These are phyloP conservation scores for Alsophila aescularia DNA, from an alignment of 2,888 invertebrate species.

Conservation along the genomic window DNA sequence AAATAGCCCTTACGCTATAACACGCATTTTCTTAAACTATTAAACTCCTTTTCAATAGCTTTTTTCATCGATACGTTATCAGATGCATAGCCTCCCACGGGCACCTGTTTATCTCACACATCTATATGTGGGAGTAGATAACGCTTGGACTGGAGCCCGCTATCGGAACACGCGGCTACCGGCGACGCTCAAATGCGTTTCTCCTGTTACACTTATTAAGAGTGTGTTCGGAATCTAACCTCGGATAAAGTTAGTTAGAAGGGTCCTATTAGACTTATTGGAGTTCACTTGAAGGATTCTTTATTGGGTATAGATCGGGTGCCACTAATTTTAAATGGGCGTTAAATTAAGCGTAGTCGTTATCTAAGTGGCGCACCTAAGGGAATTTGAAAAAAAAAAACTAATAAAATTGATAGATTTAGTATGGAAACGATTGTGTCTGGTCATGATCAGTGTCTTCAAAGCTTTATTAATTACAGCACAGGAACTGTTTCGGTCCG, in stretches of 20 bases:
- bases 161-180: conserved; percentile 60
- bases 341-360: conserved; percentile 27
- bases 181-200: conserved; percentile 75
- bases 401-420: conserved; percentile 6
- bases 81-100: conserved; percentile 50
- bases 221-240: conserved; percentile 46
- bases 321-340: conserved; percentile 35
- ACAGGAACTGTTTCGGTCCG: not conserved
- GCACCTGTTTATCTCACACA: conserved; percentile 68
- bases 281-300: conserved; percentile 35
- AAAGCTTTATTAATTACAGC: not conserved
- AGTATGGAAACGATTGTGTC: not conserved
- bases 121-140: conserved; percentile 66
- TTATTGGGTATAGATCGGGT: conserved; percentile 33
- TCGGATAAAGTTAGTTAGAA: conserved; percentile 28
- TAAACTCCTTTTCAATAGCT: conserved; percentile 34
- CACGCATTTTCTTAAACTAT: not conserved
- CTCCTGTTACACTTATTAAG: conserved; percentile 76
- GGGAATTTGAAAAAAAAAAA: conserved; percentile 7
- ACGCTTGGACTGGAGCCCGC: conserved; percentile 55
- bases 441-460: not conserved
- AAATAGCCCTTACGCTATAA: conserved; percentile 7
- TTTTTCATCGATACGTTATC: conserved; percentile 34
- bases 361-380: conserved; percentile 11
- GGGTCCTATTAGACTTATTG: conserved; percentile 35